These are phyloP conservation scores for Toxotes chatareus DNA, from an alignment of 2,113 vertebrate species.

Conservation along the genomic window DNA sequence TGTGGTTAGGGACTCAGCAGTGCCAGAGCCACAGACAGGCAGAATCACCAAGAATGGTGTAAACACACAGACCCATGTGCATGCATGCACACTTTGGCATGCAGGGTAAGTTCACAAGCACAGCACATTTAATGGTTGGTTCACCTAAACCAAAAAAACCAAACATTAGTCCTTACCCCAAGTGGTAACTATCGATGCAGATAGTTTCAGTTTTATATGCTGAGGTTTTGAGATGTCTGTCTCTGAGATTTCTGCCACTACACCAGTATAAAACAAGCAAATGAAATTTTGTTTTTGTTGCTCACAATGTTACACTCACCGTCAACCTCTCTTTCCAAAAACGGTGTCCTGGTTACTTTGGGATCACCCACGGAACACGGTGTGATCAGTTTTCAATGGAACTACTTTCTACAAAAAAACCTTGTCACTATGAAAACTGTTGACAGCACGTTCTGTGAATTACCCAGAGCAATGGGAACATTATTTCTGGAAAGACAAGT, in stretches of 20 bases:
- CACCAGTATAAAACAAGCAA: background rate
- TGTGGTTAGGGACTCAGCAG: slow-evolving; percentile 39
- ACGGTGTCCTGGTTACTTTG: background rate
- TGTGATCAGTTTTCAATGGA: slow-evolving; percentile 18
- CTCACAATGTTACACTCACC: background rate
- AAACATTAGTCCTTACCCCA: background rate
- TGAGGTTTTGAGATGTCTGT: background rate
- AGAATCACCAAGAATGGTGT: slow-evolving; percentile 1
- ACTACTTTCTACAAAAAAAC: background rate
- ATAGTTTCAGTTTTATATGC: background rate
- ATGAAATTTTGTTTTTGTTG: background rate
- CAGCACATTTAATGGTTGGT: background rate
- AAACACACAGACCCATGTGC: background rate
- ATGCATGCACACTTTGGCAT: background rate
- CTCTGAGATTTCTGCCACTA: background rate
- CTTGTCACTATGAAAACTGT: slow-evolving; percentile 12
- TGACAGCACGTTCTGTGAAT: slow-evolving; percentile 22
- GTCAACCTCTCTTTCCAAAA: slow-evolving; percentile 13
- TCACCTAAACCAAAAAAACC: background rate
- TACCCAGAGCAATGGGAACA: slow-evolving; percentile 16
- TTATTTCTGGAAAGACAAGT: slow-evolving; percentile 16
- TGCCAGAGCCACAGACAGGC: slow-evolving; percentile 2
- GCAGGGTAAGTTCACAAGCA: background rate
- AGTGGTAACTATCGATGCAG: background rate
- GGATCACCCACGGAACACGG: background rate